Base-by-base conservation (phyloP, 2,888 invertebrate genomes). In the Polydrusus tereticollis region DNA sequence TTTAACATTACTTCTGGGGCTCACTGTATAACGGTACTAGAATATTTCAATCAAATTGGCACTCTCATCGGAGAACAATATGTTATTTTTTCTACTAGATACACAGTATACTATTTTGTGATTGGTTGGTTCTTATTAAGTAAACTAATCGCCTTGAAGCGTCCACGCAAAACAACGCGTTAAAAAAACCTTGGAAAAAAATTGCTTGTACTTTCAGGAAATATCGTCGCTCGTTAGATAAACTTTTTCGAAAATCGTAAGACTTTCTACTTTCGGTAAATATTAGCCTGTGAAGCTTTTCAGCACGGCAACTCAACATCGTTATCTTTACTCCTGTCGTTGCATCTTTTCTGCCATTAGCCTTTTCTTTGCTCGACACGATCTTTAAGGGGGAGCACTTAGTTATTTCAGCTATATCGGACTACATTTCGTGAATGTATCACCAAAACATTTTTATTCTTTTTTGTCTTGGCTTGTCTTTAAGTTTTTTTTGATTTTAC, bases 211-310 rank as follows among this genome's bases (percentile, higher is more conserved):
- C 29, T 57, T 23, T 43, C n/a, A 66, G 14, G 45, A 66, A 66
- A 47, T 47, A 47, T 66, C 57, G 16, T 45, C 57, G 72, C 72
- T 72, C 72, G 72, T 72, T 72, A 72, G 29, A 62, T 33, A 67
- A 72, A 43, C 18, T 72, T 69, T 72, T 58, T 23, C 41, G 26
- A 72, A 67, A 62, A 33, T 55, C 45, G 66, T 43, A 66, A 66
- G 69, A 62, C 59, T 65, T 62, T 52, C 57, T 43, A 60, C 63
- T 33, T 47, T 63, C 47, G 18, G 26, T 21, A 57, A 57, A 67
- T 60, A 75, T 76, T 77, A 77, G 75, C 72, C 69, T 21, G 59
- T 63, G 55, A 63, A 60, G 57, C 69, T 69, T 70, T 60, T 67
- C 63, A 66, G 72, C 72, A 68, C 76, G 73, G 69, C 59, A 55